These are phyloP conservation scores for Cebus imitator DNA, from an alignment of 2,113 vertebrate species.

Conservation along the genomic window DNA sequence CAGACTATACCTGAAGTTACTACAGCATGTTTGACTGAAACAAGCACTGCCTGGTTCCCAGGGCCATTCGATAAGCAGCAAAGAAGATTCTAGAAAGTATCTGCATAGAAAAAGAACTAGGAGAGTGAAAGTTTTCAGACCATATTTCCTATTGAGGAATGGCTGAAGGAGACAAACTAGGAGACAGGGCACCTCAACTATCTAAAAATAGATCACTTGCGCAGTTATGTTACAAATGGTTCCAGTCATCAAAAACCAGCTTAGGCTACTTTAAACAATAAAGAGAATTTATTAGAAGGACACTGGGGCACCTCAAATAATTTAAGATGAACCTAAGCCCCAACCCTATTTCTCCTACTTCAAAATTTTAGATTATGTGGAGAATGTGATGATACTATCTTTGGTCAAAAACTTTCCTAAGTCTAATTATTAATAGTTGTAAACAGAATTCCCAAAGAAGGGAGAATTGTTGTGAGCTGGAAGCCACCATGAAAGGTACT, in stretches of 20 bases:
- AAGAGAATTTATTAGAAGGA: not conserved
- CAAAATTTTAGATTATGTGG: constrained; percentile 22
- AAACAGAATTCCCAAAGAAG: not conserved
- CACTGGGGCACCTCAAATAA: not conserved
- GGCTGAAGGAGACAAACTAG: not conserved
- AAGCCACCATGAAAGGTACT: not conserved
- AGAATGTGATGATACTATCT: not conserved
- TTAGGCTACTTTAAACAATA: not conserved
- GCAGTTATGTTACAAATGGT: not conserved
- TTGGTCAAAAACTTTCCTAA: not conserved
- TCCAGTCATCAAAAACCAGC: not conserved
- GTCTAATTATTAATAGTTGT: not conserved
- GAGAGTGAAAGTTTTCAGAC: not conserved
- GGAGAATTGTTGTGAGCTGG: not conserved
- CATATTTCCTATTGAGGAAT: not conserved
- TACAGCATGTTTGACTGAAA: not conserved
- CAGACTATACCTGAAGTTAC: not conserved
- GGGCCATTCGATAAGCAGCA: not conserved
- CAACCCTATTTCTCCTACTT: not conserved
- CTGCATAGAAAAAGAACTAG: not conserved
- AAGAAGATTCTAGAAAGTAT: not conserved
- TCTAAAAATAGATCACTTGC: not conserved
- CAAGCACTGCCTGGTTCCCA: not conserved
- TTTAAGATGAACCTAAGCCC: not conserved
- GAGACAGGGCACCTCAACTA: not conserved